Evolutionary conservation across 2,888 invertebrate species (phyloP).

Genomic region (Watsonalla cultraria): DNA sequence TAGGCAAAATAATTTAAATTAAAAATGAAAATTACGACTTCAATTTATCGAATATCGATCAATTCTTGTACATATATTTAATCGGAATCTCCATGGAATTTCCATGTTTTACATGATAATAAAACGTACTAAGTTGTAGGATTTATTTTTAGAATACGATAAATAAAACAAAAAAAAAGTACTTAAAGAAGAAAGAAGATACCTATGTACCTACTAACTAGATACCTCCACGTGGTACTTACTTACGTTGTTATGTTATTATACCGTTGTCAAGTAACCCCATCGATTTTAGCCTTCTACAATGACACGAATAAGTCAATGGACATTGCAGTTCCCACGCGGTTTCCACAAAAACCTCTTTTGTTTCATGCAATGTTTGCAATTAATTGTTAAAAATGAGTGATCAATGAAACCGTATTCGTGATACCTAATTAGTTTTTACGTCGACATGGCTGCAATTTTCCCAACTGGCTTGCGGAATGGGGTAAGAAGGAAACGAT

Average conservation of each 20-base stretch:
- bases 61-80: too few species aligned
- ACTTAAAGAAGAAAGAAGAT: too few species aligned
- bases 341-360: slow-evolving; percentile 1
- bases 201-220: too few species aligned
- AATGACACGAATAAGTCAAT: slow-evolving; percentile 12
- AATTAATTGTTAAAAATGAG: not conserved
- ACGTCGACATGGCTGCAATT: slow-evolving; percentile 54
- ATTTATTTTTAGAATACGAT: too few species aligned
- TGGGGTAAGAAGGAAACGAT: slow-evolving; percentile 40
- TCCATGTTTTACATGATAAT: too few species aligned
- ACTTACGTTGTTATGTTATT: slow-evolving; percentile 28
- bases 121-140: too few species aligned
- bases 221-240: slow-evolving; percentile 6
- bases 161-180: too few species aligned
- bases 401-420: not conserved
- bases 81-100: too few species aligned
- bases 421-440: slow-evolving; percentile 3
- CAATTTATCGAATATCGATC: too few species aligned
- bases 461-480: slow-evolving; percentile 57
- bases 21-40: too few species aligned
- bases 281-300: slow-evolving; percentile 52
- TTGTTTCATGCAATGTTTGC: slow-evolving; percentile 10
- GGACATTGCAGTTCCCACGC: slow-evolving; percentile 2
- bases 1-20: too few species aligned
- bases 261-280: slow-evolving; percentile 65